Evolutionary conservation across 2,888 invertebrate species (phyloP).

Genomic region (Andrena haemorrhoa): DNA sequence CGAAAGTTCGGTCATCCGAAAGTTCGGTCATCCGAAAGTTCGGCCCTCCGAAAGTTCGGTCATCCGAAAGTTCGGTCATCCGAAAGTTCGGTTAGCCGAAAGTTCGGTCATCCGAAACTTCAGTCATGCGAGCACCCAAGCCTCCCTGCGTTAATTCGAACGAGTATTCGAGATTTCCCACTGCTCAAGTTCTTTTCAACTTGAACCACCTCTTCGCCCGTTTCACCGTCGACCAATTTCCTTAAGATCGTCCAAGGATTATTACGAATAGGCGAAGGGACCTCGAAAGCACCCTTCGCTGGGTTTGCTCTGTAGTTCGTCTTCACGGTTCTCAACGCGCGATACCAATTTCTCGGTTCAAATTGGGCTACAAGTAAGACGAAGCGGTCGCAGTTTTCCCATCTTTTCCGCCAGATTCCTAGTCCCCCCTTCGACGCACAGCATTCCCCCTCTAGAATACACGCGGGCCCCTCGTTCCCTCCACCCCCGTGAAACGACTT

Average conservation of each 20-base stretch:
- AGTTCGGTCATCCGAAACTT: no score
- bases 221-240: conserved; percentile 3
- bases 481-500: conserved; percentile 32
- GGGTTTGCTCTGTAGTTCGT: neutral
- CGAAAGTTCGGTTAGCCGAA: no score
- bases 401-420: conserved; percentile 2
- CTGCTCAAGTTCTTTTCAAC: neutral
- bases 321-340: neutral
- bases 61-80: no score
- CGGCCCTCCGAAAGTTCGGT: no score
- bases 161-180: neutral
- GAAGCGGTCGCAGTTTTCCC: neutral
- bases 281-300: neutral
- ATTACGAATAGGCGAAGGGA: neutral
- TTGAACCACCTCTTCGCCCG: neutral
- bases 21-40: no score
- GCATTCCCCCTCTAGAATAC: neutral
- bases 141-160: no score
- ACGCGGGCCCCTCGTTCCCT: neutral
- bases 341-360: conserved; percentile 15
- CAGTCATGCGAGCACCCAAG: no score
- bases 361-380: conserved; percentile 4
- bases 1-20: no score
- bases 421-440: neutral
- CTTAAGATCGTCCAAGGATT: conserved; percentile 8